Base-by-base conservation (phyloP, 1,140 invertebrate species). In the Sitophilus oryzae region DNA sequence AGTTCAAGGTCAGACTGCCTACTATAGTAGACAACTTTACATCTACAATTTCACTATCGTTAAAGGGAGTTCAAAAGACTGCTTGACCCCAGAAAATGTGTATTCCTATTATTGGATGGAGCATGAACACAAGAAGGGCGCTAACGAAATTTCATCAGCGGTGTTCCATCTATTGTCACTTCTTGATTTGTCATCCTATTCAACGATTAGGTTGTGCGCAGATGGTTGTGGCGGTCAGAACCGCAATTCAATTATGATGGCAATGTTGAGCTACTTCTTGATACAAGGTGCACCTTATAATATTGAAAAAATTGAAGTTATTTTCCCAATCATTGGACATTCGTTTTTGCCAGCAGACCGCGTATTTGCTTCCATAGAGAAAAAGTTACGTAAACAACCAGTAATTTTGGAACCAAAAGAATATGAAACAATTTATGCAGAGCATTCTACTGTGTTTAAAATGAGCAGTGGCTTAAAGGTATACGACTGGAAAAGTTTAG, bases 1-100 rank as follows among this genome's bases (percentile, higher is more conserved):
- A 14, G 14, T 40, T 40, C 37, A 40, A 40, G 37, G 16, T 40
- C 37, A 40, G 37, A 40, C 37, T 40, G 37, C 37, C 9, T 40
- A 40, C 15, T 40, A 40, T 40, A 40, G 37, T 14, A 40, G 37
- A 16, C 37, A 40, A 14, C n/a, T n/a, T n/a, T n/a, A n/a, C n/a
- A 40, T 40, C 9, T 40, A 40, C 15, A 40, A 40, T 40, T 40
- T 40, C 15, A n/a, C 37, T 16, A 40, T 40, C 6, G 37, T 40
- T 11, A 40, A 40, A 14, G 37, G 37, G 5, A 14, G 37, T 14
- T 40, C n/a, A n/a, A n/a, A n/a, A n/a, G n/a, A n/a, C n/a, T n/a
- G n/a, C n/a, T n/a, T n/a, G n/a, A n/a, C n/a, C n/a, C n/a, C n/a
- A n/a, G n/a, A n/a, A 40, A 40, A 40, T 16, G 15, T 40, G 16